Evolutionary conservation across 2,888 invertebrate genomes (phyloP), one percentile per base, ranked within the genome.

Genomic region (Pseudococcus jackbeardsleyi): DNA sequence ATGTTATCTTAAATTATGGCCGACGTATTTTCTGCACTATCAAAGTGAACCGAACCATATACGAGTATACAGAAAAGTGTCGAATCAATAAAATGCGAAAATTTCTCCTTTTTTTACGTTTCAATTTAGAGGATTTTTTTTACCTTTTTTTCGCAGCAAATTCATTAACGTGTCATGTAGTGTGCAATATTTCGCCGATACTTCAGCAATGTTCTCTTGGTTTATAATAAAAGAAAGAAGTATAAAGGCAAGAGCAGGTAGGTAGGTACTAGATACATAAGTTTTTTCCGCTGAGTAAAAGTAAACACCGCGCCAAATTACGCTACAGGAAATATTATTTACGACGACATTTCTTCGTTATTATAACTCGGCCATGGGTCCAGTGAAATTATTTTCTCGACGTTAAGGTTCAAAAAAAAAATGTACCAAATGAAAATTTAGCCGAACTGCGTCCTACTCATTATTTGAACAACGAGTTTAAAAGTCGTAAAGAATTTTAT

Each of bases 1-100:
- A 79, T 79, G 79, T 79, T 79, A 79, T 79, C 79, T 79, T 79
- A 42, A 79, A 79, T 79, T 79, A 42, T 79, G 79, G 79, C 19
- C 42, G 42, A 39, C 79, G 79, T 79, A 39, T 39, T 79, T 33
- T 42, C 79, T 39, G 79, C 4, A 79, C 79, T 26, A 42, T 19
- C 42, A 42, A 11, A 42, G 46, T n/a, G n/a, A 79, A 79, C 39
- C 72, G 33, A 72, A 39, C 72, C 59, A 72, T 72, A 72, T 33
- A 33, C 26, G 26, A 33, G 26, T 33, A 33, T 33, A 33, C 26
- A 72, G 15, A 72, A 72, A 72, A 12, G 33, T 59, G 7, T 33
- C 3, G 33, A 72, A 72, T 22, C 68, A 33, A 33, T 72, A 15
- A 26, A 72, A 72, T 33, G 26, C 19, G 12, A 33, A 33, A 33